A percentile compares a stretch with the other conserved stretches of the same genome.
Conservation (phyloP, 2,888 invertebrate species). For the Pollenia labialis region DNA sequence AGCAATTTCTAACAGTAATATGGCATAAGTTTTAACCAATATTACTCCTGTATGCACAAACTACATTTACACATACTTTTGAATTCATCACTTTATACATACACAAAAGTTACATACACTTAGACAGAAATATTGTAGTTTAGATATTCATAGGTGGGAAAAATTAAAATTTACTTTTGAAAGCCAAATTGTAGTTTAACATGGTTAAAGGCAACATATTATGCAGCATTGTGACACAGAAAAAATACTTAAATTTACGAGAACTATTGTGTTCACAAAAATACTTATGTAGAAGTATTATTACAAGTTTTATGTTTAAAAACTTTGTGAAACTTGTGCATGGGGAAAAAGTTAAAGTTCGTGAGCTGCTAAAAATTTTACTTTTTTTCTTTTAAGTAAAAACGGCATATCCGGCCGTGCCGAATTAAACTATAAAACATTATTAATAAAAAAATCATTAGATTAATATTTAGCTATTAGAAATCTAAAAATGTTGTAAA, state of each 20-base stretch:
- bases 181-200: slow-evolving; percentile 20
- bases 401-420: too few species aligned
- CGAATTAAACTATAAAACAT: too few species aligned
- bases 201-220: slow-evolving; percentile 21
- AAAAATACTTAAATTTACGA: slow-evolving; percentile 13
- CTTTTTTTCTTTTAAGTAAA: slow-evolving; percentile 2
- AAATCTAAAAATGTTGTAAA: too few species aligned
- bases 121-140: slow-evolving; percentile 6
- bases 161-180: slow-evolving; percentile 35
- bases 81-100: not conserved
- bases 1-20: slow-evolving; percentile 43
- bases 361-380: slow-evolving; percentile 22
- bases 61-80: slow-evolving; percentile 28
- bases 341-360: slow-evolving; percentile 26
- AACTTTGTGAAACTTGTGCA: not conserved
- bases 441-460: too few species aligned
- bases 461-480: too few species aligned
- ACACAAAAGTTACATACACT: not conserved
- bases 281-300: not conserved
- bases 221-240: slow-evolving; percentile 9
- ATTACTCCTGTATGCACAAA: slow-evolving; percentile 6
- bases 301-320: slow-evolving; percentile 13
- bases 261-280: not conserved
- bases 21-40: slow-evolving; percentile 28
- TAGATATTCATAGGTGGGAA: slow-evolving; percentile 41